Base-by-base conservation (phyloP, 1,140 invertebrate species). In the Agrypnia vestita region DNA sequence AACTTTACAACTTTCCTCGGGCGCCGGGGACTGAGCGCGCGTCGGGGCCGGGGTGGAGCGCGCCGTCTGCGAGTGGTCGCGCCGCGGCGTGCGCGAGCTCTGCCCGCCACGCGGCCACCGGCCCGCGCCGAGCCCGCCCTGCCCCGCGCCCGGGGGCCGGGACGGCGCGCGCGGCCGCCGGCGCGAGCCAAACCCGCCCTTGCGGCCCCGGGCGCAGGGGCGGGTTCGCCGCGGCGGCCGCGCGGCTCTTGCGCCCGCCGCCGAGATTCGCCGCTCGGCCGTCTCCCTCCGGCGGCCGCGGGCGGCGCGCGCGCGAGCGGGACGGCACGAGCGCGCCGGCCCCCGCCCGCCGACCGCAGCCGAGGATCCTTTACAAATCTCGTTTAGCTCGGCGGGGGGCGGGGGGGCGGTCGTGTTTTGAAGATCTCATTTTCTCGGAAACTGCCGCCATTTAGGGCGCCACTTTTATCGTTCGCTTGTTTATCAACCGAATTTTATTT, bases 301-400 rank as follows among this genome's bases (percentile, higher is more conserved):
- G n/a, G n/a, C 19, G 53, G 19, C 13, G 8, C 25, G 35, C 11
- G 13, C 47, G 15, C 10, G 25, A 49, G 13, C 25, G 61, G 7
- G 73, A 73, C 3, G 44, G 62, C 67, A 15, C 17, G 46, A 71
- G 72, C 61, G 19, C 47, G 17, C 46, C 25, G 49, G 53, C 76
- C 74, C 35, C 51, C 64, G n/a, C 61, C 59, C 49, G 25, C 49
- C 55, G 67, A 80, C 80, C 80, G 76, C 81, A 79, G 25, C 17
- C 47, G 78, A 76, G 21, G 78, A 80, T 79, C 81, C 74, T 82
- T 77, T 82, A 80, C 81, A 82, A 82, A 82, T 80, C 73, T 80
- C 73, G 59, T 82, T 82, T 82, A n/a, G 81, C 44, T n/a, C n/a
- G 11, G 61, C 61, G 19, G 21, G 15, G 55, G 61, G 55, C n/a